Base-by-base conservation (phyloP, 2,888 invertebrate species). In the Leptinotarsa rubiginosa region DNA sequence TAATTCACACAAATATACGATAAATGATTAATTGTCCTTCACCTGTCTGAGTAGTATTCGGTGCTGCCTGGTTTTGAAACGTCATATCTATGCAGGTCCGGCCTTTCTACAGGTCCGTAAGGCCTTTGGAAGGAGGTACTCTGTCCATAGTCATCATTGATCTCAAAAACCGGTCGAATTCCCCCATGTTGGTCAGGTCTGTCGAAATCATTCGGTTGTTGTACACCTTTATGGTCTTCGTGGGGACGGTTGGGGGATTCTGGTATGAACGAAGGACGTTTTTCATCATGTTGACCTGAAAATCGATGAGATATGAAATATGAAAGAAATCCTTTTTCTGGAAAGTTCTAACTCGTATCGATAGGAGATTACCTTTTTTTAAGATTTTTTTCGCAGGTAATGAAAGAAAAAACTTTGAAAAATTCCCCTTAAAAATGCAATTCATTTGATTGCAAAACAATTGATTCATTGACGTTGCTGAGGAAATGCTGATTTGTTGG, bases 191-290 rank as follows among this genome's bases (percentile, higher is more conserved):
- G 66, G 56, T 65, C 68, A 5, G 70, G 70, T 12, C 70, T 25
- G 54, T 73, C 77, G 68, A 77, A 76, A 69, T 77, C 77, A 7
- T 56, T 66, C 16, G 65, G 64, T 65, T 56, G 72, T 68, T 54
- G 65, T 18, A 62, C 72, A 70, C 54, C 73, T 41, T 67, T 47
- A 47, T 72, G 73, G 73, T 80, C 79, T 31, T 78, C 70, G 62
- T 80, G 79, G 13, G 80, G 80, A 68, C 72, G 75, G 67, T 78
- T 79, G 47, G 77, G 72, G 47, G 65, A 65, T 15, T 73, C 70
- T 18, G 79, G 81, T 73, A 77, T 70, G 69, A 80, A 81, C 59
- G 78, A 79, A 47, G 81, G 80, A 10, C 13, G 41, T 66, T 71
- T 56, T 20, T 74, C 75, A 70, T 25, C 70, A 65, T 56, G 25